Conservation (phyloP, 2,888 invertebrate species). For the Nineta flava region DNA sequence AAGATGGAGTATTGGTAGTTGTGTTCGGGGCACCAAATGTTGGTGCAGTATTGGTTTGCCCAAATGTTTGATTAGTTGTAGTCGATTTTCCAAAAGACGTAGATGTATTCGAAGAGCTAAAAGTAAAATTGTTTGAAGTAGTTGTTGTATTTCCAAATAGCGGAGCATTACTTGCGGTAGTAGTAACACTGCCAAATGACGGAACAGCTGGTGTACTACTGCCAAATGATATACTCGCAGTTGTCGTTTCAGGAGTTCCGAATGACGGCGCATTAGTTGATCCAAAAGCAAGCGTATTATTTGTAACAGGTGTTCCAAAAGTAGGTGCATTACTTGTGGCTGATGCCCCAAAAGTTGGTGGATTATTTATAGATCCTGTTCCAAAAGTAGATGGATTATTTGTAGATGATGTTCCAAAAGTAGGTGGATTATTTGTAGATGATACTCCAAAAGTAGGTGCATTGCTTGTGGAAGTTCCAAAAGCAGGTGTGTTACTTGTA, state of each 20-base stretch:
- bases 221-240: not conserved
- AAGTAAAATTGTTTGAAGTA: not conserved
- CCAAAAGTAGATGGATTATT: not conserved
- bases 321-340: not conserved
- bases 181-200: slow-evolving; percentile 2
- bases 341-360: not conserved
- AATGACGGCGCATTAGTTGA: not conserved
- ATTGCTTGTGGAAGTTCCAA: not conserved
- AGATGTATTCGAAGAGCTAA: not conserved
- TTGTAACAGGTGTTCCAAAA: not conserved
- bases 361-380: not conserved
- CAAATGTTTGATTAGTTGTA: slow-evolving; percentile 11
- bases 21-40: slow-evolving; percentile 1
- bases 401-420: not conserved
- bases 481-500: not conserved
- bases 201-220: not conserved
- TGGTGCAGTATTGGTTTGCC: slow-evolving; percentile 8
- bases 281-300: not conserved
- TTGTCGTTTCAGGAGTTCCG: not conserved
- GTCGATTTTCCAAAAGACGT: not conserved
- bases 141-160: not conserved
- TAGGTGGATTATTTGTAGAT: not conserved
- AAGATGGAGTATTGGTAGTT: slow-evolving; percentile 7
- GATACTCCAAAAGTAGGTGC: not conserved
- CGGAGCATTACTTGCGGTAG: not conserved